These are phyloP conservation scores for Cyclopterus lumpus DNA, from an alignment of 2,797 vertebrate genomes.

Conservation along the genomic window DNA sequence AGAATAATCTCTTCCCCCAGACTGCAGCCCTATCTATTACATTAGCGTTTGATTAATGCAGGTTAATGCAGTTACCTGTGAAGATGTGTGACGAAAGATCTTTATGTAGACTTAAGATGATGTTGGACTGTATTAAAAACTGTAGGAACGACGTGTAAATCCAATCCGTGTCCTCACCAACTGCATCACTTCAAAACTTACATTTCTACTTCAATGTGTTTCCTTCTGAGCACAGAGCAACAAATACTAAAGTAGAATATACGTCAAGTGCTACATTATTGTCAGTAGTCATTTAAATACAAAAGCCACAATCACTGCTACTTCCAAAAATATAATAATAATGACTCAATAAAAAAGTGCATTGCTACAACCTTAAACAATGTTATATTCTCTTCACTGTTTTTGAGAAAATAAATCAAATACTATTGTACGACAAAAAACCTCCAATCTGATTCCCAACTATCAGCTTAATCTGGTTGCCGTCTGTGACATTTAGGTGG, in stretches of 20 bases:
- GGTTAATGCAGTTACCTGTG: slow-evolving; percentile 56
- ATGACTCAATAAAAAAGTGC: not conserved
- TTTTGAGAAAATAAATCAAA: not conserved
- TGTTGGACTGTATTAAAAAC: not conserved
- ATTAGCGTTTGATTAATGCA: slow-evolving; percentile 45
- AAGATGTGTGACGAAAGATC: slow-evolving; percentile 1
- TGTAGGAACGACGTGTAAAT: not conserved
- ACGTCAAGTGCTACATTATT: not conserved
- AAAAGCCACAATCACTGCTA: not conserved
- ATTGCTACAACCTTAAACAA: not conserved
- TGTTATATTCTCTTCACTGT: not conserved
- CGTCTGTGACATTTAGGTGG: slow-evolving; percentile 33
- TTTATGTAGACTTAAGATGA: not conserved
- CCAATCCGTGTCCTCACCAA: not conserved
- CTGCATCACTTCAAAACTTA: not conserved
- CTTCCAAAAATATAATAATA: not conserved
- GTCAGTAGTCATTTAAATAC: not conserved
- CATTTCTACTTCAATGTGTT: not conserved
- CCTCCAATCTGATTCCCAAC: slow-evolving; percentile 20
- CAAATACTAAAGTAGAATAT: not conserved
- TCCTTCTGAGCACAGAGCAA: not conserved
- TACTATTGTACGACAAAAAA: not conserved
- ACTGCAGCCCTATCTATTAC: slow-evolving; percentile 48
- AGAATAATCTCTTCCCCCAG: slow-evolving; percentile 56
- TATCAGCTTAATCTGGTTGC: slow-evolving; percentile 23